These are phyloP conservation scores for Netelia virgata DNA, from an alignment of 2,888 invertebrate species.

Conservation along the genomic window DNA sequence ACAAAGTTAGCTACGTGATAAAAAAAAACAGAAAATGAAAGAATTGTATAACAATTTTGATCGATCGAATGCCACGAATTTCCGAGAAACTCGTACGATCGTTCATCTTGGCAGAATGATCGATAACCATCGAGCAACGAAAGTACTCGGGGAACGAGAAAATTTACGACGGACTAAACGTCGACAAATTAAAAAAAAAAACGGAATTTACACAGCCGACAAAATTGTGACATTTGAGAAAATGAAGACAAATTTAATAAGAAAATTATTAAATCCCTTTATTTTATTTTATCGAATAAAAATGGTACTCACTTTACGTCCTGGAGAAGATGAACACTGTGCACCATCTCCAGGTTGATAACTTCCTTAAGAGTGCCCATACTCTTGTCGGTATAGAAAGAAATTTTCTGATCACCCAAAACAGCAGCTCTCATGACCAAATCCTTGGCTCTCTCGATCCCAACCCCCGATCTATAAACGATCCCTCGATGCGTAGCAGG, in stretches of 20 bases:
- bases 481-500: conserved; percentile 88
- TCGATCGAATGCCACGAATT: conserved; percentile 41
- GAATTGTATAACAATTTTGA: conserved; percentile 42
- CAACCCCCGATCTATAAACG: conserved; percentile 85
- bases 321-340: conserved; percentile 88
- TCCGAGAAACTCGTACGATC: conserved; percentile 7
- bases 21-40: conserved; percentile 8
- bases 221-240: neutral
- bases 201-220: neutral
- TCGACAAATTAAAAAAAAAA: neutral
- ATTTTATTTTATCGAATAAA: conserved; percentile 10
- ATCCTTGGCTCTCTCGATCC: conserved; percentile 88
- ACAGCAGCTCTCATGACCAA: conserved; percentile 88
- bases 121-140: conserved; percentile 33
- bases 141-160: neutral
- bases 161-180: neutral
- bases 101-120: conserved; percentile 20
- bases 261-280: neutral
- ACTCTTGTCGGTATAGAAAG: conserved; percentile 91
- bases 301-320: conserved; percentile 85
- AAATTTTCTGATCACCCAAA: conserved; percentile 90
- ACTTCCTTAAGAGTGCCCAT: conserved; percentile 90
- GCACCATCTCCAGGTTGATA: conserved; percentile 89
- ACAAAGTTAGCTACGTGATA: neutral
- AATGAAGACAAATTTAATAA: neutral